Percentiles rank a stretch among this genome's conserved stretches.
These are phyloP conservation scores for Eueremaeus valkanovi DNA, from an alignment of 2,888 invertebrate species.

Conservation along the genomic window DNA sequence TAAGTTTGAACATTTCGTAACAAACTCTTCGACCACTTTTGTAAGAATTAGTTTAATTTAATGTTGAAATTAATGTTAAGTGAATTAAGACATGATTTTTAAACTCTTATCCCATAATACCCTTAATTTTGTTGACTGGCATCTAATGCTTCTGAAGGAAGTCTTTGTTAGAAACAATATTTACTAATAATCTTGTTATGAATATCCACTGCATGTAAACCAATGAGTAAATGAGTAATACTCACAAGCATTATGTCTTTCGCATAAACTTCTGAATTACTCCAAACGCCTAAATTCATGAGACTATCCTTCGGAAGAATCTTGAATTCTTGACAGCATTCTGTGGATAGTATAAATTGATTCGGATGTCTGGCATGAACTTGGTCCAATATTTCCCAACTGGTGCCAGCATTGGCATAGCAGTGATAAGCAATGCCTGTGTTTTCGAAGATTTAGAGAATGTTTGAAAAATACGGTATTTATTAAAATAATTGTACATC, in stretches of 20 bases:
- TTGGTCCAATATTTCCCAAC: constrained; percentile 28
- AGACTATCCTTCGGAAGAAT: background rate
- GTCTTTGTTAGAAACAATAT: too few relatives aligned
- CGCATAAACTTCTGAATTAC: background rate
- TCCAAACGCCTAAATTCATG: constrained; percentile 39
- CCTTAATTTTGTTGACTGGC: too few relatives aligned
- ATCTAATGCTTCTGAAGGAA: too few relatives aligned
- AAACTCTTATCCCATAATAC: too few relatives aligned
- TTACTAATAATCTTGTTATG: too few relatives aligned
- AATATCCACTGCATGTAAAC: too few relatives aligned
- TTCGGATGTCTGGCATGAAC: constrained; percentile 62
- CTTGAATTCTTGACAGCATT: constrained; percentile 61
- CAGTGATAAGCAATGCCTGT: constrained; percentile 75
- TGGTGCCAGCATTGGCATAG: constrained; percentile 57
- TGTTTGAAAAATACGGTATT: background rate
- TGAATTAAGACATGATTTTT: background rate
- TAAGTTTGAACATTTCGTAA: too few relatives aligned
- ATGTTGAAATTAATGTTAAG: constrained; percentile 39
- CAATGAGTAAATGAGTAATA: constrained; percentile 57
- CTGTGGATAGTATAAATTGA: constrained; percentile 72
- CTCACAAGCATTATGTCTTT: constrained; percentile 23
- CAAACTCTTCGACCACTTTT: too few relatives aligned
- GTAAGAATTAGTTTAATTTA: too few relatives aligned
- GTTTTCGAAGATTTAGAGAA: constrained; percentile 20
- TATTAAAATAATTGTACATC: background rate